Evolutionary conservation across 1,140 invertebrate genomes (phyloP).

Genomic region (Drosophila oshimai): DNA sequence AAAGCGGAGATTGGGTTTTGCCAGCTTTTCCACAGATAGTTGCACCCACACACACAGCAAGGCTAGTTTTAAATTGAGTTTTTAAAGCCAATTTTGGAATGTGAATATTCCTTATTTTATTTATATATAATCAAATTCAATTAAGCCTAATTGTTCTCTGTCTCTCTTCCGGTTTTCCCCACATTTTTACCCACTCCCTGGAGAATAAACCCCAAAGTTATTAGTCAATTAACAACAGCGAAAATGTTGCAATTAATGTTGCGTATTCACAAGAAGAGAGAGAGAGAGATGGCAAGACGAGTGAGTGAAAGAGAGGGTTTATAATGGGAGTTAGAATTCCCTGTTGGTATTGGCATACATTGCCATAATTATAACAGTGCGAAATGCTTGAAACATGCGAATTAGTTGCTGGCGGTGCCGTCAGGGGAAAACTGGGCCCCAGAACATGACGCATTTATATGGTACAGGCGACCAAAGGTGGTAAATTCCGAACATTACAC

Average conservation of each 20-base stretch:
- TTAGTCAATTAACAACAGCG: conserved; percentile 72
- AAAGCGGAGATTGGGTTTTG: conserved; percentile 19
- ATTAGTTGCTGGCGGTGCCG: conserved; percentile 42
- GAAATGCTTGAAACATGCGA: conserved; percentile 66
- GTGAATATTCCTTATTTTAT: conserved; percentile 5
- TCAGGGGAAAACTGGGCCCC: conserved; percentile 12
- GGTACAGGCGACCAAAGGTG: conserved; percentile 36
- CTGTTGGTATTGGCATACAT: conserved; percentile 48
- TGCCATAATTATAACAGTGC: conserved; percentile 64
- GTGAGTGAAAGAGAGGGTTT: not conserved
- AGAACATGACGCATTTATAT: conserved; percentile 19
- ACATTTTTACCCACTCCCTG: not conserved
- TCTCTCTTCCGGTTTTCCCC: not conserved
- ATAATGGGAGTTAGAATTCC: conserved; percentile 4
- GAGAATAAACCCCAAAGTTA: conserved; percentile 31
- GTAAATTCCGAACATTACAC: too few relatives aligned
- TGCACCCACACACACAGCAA: conserved; percentile 1
- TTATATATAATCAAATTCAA: conserved; percentile 62
- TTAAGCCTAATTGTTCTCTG: conserved; percentile 59
- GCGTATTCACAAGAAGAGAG: conserved; percentile 27
- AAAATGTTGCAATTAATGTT: conserved; percentile 72
- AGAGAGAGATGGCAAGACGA: not conserved
- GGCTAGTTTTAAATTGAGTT: conserved; percentile 52
- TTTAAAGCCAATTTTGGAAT: conserved; percentile 14
- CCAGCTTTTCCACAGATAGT: conserved; percentile 9